Base-by-base conservation (phyloP, 2,888 invertebrate genomes). In the Limnephilus marmoratus region DNA sequence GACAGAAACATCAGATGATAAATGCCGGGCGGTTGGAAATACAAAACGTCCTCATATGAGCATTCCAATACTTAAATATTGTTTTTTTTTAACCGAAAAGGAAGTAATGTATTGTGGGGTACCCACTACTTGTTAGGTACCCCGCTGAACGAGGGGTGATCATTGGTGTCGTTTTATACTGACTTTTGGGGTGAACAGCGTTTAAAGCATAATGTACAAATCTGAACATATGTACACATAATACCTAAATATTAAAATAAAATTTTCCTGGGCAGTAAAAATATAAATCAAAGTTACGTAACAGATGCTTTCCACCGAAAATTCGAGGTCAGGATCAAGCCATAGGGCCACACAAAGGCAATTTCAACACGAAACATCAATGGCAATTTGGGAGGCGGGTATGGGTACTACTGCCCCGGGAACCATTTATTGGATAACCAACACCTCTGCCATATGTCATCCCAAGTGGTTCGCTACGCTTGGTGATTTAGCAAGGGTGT, bases 31-130 rank as follows among this genome's bases (percentile, higher is more conserved):
- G 24, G 37, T n/a, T 24, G n/a, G 37, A 89, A 89, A 89, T 29
- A 89, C 81, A 41, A 89, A 80, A 89, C 80, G 68, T 81, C 88
- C 88, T 80, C 29, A 41, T 24, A 37, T 89, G 37, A 89, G 88
- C 68, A 81, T 88, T 89, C 24, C 34, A 89, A 89, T 88, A 88
- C 80, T 88, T 80, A 80, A 88, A 68, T 89, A 81, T 41, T 88
- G 80, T 88, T n/a, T 81, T 89, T 88, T 81, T 89, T 41, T 7
- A 18, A 18, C 24, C 24, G n/a, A 41, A 37, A 86, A 49, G 86
- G 49, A n/a, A 18, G 88, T n/a, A 87, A 81, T 24, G 80, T 88
- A 45, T 80, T 80, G 24, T 24, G 68, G 49, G 68, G 87, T 37
- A 24, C 15, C 41, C 29, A 29, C 29, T 34, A 80, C 31, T n/a